Evolutionary conservation across 2,797 vertebrate species (phyloP), one percentile per base, ranked within the genome.

Genomic region (Synanceia verrucosa): DNA sequence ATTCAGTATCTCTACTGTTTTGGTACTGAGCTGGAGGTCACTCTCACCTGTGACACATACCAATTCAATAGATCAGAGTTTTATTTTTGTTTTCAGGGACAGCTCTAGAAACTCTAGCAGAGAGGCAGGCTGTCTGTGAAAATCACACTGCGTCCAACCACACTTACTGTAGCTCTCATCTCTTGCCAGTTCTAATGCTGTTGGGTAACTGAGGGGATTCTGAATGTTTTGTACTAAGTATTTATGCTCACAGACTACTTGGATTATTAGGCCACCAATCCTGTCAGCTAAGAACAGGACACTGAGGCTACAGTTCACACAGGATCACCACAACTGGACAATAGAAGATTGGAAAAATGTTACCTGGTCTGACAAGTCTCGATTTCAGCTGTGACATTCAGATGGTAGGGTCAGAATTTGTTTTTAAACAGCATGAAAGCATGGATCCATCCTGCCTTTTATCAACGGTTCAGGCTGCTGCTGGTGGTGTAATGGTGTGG

Each of bases 191-290:
- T 57, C 11, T 53, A 34, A 36, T 34, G 13, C 50, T 52, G 39
- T 62, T 68, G 55, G 63, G 37, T 6, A 43, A 37, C 57, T 34
- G 26, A 65, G 56, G 21, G 41, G 55, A 55, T 34, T 51, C 11
- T 62, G 51, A 65, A 26, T 50, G 28, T 57, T 64, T 57, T 21
- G 21, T 29, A 23, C 14, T 50, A 9, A 52, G 44, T 48, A 37
- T 75, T 47, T 65, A 47, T 37, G 51, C 58, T 44, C 24, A 8
- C n/a, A n/a, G n/a, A n/a, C n/a, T n/a, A n/a, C n/a, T n/a, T n/a
- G n/a, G n/a, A n/a, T n/a, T n/a, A n/a, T n/a, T n/a, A n/a, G n/a
- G n/a, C n/a, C n/a, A n/a, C n/a, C n/a, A n/a, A n/a, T n/a, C n/a
- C n/a, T n/a, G n/a, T n/a, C n/a, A n/a, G n/a, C n/a, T n/a, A n/a